Evolutionary conservation across 2,888 invertebrate genomes (phyloP), one percentile per base, ranked within the genome.

Genomic region (Eucriotettix oculatus): DNA sequence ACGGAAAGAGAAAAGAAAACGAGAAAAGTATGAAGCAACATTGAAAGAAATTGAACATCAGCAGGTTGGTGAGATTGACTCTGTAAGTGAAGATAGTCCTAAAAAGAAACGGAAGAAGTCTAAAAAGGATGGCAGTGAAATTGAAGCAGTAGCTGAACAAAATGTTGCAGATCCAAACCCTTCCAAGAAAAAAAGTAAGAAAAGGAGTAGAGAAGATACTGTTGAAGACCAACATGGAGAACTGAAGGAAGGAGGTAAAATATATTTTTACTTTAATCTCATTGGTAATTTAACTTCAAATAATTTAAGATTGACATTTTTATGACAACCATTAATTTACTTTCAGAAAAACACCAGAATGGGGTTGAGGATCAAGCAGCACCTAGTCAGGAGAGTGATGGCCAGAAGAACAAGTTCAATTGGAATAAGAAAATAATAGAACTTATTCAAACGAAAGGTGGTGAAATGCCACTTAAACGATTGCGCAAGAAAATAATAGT

Each of bases 401-500:
- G 17, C n/a, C n/a, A 29, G 11, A 54, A 16, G 12, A 16, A 10
- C 9, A 75, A 74, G 65, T 79, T 79, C 61, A 72, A 78, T 62
- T 79, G 79, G 79, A 76, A 76, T 66, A 73, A 72, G 10, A 74
- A 75, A 7, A 79, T 79, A 16, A 66, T 76, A 60, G 73, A 77
- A 3, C 73, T 81, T 56, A 70, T 83, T 59, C 68, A 76, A 62
- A 75, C 76, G 57, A 76, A 76, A 67, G 48, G 48, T 12, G 48
- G 48, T 65, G 84, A 85, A 67, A 75, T 90, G 54, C 78, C 83
- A 0, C 70, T 86, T 60, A 86, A 86, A 68, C 86, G 87, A 67
- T 73, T 92, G 16, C 82, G 84, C 67, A 88, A 87, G 70, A 90
- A 88, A 74, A 83, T 90, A 10, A 69, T 86, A 1, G 78, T 79